phyloP scores from a whole-genome alignment of 2,888 invertebrate genomes.

The Pecten maximus region DNA sequence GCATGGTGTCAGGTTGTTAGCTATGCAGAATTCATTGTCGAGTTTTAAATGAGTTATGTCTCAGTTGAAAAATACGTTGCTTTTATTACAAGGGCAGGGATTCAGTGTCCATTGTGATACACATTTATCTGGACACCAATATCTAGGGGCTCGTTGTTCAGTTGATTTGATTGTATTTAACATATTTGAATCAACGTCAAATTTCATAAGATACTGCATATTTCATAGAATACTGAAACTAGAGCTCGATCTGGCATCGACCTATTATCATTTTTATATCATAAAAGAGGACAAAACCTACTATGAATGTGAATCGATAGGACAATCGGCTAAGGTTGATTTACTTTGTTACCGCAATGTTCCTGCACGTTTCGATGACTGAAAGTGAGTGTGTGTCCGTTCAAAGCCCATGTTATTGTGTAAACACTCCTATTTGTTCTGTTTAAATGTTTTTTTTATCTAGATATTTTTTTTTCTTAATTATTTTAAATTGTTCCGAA shows the following conservation, averaged over 20 bases:
- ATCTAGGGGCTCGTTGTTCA: too few species aligned
- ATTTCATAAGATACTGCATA: too few species aligned
- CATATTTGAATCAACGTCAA: too few species aligned
- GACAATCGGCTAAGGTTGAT: neutral
- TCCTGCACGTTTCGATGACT: neutral
- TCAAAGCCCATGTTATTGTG: neutral
- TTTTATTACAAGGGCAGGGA: neutral
- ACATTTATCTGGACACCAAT: neutral
- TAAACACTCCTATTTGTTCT: neutral
- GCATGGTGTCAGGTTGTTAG: neutral
- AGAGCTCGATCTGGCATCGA: too few species aligned
- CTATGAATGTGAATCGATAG: too few species aligned
- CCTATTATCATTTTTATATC: too few species aligned
- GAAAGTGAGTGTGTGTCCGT: neutral
- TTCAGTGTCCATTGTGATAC: neutral
- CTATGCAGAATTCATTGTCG: neutral
- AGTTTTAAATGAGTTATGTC: neutral
- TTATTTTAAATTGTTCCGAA: neutral
- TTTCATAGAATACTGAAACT: too few species aligned
- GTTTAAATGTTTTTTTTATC: neutral
- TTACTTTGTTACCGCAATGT: neutral
- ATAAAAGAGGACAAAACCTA: too few species aligned
- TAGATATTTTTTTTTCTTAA: neutral
- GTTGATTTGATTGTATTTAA: too few species aligned
- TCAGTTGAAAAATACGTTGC: too few species aligned